Percentiles rank a stretch among this genome's conserved stretches.
Conservation (phyloP, 92 coral and sea anemone species). For the Actinostola sp. region DNA sequence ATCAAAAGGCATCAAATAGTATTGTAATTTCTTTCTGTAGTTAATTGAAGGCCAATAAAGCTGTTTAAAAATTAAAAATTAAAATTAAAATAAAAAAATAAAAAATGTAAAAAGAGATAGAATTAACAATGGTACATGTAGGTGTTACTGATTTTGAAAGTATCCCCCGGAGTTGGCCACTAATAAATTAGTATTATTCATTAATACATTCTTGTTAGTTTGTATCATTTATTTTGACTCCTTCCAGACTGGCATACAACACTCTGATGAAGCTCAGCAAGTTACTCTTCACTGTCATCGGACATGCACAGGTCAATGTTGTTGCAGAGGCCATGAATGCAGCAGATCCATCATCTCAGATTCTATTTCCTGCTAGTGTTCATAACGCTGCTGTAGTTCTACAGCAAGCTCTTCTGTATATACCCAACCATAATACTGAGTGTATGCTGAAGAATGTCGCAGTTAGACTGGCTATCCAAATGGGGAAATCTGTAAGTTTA, state of each 20-base stretch:
- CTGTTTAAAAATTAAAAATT: too few relatives aligned
- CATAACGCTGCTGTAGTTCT: constrained; percentile 94
- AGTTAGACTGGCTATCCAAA: constrained; percentile 80
- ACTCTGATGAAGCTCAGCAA: constrained; percentile 86
- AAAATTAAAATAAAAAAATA: too few relatives aligned
- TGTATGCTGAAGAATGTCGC: constrained; percentile 92
- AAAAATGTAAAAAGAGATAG: too few relatives aligned
- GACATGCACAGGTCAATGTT: constrained; percentile 92
- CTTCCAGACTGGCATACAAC: constrained; percentile 82
- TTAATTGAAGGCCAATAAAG: too few relatives aligned
- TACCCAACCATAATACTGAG: constrained; percentile 89
- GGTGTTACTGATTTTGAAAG: too few relatives aligned
- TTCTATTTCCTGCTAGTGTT: constrained; percentile 79
- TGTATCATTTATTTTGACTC: neutral
- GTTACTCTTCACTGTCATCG: constrained; percentile 85
- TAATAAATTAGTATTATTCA: too few relatives aligned
- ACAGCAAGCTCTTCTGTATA: constrained; percentile 92
- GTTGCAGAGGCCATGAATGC: constrained; percentile 96
- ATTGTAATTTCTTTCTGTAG: too few relatives aligned
- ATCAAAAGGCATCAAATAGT: too few relatives aligned
- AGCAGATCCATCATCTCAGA: constrained; percentile 57
- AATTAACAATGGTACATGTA: too few relatives aligned
- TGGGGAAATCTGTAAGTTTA: constrained; percentile 72
- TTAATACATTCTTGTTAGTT: neutral
- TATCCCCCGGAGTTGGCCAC: too few relatives aligned